phyloP scores from a whole-genome alignment of 2,113 vertebrate species.

The Enhydra lutris region DNA sequence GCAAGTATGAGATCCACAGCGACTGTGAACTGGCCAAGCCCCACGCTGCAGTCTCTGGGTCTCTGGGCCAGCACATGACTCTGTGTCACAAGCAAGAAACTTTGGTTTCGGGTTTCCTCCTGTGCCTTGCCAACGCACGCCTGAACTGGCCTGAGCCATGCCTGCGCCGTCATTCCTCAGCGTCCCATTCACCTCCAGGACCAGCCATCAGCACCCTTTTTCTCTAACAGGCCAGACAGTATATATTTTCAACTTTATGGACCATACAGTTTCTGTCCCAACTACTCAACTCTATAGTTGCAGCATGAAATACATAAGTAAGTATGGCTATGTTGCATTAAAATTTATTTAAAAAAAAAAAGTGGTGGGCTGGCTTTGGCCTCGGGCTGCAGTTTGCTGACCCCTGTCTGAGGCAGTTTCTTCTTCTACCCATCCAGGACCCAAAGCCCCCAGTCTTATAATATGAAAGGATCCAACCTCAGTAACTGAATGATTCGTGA shows the following conservation, averaged over 20 bases:
- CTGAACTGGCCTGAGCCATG: neutral
- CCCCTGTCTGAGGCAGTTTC: neutral
- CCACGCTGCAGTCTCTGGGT: neutral
- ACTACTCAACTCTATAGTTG: neutral
- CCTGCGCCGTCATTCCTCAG: neutral
- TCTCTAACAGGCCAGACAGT: neutral
- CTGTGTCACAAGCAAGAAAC: neutral
- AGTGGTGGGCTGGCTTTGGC: neutral
- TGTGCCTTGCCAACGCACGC: neutral
- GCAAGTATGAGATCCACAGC: neutral
- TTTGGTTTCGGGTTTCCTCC: neutral
- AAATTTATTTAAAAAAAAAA: neutral
- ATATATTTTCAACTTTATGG: neutral
- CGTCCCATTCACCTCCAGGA: too few species aligned
- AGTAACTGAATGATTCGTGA: neutral
- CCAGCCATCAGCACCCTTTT: neutral
- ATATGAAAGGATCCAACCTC: neutral
- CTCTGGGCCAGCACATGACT: neutral
- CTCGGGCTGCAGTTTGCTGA: neutral
- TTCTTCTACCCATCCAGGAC: neutral
- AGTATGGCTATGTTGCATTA: neutral
- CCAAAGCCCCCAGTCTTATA: neutral
- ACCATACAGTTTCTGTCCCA: neutral
- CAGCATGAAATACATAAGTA: neutral
- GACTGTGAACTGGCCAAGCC: too few species aligned